phyloP scores from a whole-genome alignment of 2,797 vertebrate genomes.

The Morelia viridis region DNA sequence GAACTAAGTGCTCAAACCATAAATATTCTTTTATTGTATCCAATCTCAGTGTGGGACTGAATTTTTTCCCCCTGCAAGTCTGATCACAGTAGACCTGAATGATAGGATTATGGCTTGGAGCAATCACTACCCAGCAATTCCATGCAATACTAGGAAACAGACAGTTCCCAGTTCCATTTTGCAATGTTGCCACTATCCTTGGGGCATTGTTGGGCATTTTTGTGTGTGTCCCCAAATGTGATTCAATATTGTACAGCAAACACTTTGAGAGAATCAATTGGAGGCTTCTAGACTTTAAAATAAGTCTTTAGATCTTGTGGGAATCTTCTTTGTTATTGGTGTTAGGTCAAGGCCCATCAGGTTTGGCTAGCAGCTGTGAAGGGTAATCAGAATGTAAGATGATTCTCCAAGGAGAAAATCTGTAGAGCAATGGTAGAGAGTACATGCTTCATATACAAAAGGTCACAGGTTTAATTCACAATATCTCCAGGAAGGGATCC shows the following conservation, averaged over 20 bases:
- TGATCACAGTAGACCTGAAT: conserved; percentile 31
- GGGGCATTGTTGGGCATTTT: conserved; percentile 26
- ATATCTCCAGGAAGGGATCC: neutral
- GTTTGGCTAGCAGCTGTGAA: neutral
- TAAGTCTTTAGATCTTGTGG: neutral
- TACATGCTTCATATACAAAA: neutral
- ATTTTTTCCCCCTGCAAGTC: conserved; percentile 55
- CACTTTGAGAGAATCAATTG: neutral
- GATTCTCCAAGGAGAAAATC: neutral
- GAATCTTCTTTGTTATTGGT: neutral
- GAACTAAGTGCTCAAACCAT: conserved; percentile 23
- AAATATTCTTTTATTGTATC: conserved; percentile 61
- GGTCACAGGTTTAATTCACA: neutral
- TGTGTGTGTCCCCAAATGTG: conserved; percentile 30
- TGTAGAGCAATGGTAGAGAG: neutral
- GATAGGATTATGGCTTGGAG: conserved; percentile 66
- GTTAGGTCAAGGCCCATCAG: neutral
- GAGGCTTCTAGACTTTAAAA: neutral
- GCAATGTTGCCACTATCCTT: conserved; percentile 42
- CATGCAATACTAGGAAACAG: conserved; percentile 61
- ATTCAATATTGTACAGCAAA: conserved; percentile 38
- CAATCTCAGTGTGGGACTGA: conserved; percentile 61
- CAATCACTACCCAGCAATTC: conserved; percentile 62
- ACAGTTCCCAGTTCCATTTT: conserved; percentile 39
- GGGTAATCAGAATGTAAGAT: neutral